Evolutionary conservation across 2,113 vertebrate species (phyloP), one percentile per base, ranked within the genome.

Genomic region (Lophura nycthemera): DNA sequence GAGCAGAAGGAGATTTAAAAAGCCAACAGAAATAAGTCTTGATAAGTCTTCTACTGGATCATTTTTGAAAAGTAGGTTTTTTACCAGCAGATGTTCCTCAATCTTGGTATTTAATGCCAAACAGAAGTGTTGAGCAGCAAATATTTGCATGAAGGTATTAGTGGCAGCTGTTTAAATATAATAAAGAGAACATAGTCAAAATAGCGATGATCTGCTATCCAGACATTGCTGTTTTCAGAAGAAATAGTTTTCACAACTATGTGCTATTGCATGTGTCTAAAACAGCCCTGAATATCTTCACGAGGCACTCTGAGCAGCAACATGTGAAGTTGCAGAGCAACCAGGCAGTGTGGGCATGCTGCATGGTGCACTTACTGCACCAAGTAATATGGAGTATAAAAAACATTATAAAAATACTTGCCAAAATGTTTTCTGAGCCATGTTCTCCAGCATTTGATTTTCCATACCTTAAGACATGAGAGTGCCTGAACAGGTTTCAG

Each of bases 141-240:
- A 93, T 94, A 91, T 92, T 87, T 85, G 29, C 50, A 71, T 27
- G n/a, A 80, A 63, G 15, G 18, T 10, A 92, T 73, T 66, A 73
- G 22, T 34, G 82, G 50, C 50, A 85, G n/a, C 64, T 80, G 34
- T 77, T 90, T 79, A 80, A 91, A 64, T 83, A 59, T 13, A 92
- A 34, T 21, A 19, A 50, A 63, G 20, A 63, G 27, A 74, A 87
- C 34, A 50, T 9, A 80, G 48, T 60, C 27, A 73, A 90, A 92
- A 80, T 21, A 87, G 22, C 29, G 40, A 66, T 54, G 45, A 1
- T 0, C 19, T 56, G 4, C 42, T 84, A 76, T 47, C 20, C 21
- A 85, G 80, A 71, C 34, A n/a, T 20, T 77, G n/a, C 34, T 63
- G 3, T 71, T 92, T 89, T 69, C 38, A 73, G 79, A 64, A 74